Evolutionary conservation across 2,797 vertebrate genomes (phyloP), one percentile per base, ranked within the genome.

Genomic region (Scolopax bukidnonensis): DNA sequence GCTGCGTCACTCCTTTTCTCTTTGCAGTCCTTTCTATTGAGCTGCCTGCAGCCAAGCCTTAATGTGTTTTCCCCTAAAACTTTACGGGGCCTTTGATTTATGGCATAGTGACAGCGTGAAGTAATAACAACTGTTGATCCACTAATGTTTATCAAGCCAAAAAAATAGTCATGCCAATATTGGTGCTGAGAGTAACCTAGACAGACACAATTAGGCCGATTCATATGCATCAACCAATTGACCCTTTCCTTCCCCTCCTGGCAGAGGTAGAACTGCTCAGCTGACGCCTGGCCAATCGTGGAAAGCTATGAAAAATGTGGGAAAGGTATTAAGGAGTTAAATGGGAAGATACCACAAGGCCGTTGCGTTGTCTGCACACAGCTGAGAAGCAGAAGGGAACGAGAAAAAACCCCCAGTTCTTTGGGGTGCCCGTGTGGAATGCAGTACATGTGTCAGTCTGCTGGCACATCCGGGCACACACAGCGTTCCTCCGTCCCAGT

Each of bases 401-500:
- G 1, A 73, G 41, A 20, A 36, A 36, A 36, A 36, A 36, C 36
- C 36, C 36, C 36, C 36, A 36, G 9, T 25, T 23, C 47, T 38
- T 33, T 27, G 53, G 38, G 17, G 27, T 32, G 38, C 13, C 23
- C 11, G 1, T 18, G 2, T 40, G 43, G 25, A 9, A 41, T 40
- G 13, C 1, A 7, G n/a, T 4, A 32, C 3, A 1, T 5, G 12
- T 40, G 38, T 32, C 50, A 16, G 56, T 12, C 48, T 11, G 32
- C 38, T 5, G 36, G 41, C 1, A 0, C 70, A 50, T 4, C 40
- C 40, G 27, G 60, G 28, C 56, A 18, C 2, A 0, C 36, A n/a
- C 19, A 3, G 2, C 24, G 13, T 16, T 50, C 61, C 40, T 64
- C 48, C 11, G 9, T 27, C 70, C 45, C 53, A 15, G 53, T 54